phyloP scores from a whole-genome alignment of 2,797 vertebrate species.

The Trachurus trachurus region DNA sequence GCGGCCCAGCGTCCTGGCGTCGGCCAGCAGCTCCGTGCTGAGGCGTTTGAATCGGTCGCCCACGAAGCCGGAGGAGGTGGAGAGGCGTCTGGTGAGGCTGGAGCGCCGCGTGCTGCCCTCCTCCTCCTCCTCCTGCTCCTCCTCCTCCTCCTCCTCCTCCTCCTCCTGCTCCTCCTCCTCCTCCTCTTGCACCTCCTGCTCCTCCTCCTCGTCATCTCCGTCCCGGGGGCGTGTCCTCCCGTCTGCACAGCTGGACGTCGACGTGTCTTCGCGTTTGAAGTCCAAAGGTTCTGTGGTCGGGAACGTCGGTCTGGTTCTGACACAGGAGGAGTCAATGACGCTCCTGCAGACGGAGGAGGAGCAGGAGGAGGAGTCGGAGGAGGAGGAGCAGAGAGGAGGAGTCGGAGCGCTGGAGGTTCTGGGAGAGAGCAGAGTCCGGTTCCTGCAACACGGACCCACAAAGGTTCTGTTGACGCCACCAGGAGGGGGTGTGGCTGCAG shows the following conservation, averaged over 20 bases:
- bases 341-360: not conserved
- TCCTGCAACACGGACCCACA: conserved; percentile 42
- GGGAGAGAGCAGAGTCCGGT: not conserved
- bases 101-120: conserved; percentile 86
- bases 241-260: conserved; percentile 59
- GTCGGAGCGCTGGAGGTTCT: no score
- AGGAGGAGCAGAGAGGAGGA: no score
- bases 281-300: not conserved
- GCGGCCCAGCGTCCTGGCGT: conserved; percentile 93
- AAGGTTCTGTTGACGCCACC: conserved; percentile 10
- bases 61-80: conserved; percentile 92
- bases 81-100: conserved; percentile 91
- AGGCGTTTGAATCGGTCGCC: conserved; percentile 93
- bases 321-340: conserved; percentile 15
- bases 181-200: conserved; percentile 70
- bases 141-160: conserved; percentile 77
- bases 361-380: no score
- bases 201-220: conserved; percentile 65
- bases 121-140: conserved; percentile 42
- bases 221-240: conserved; percentile 85
- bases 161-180: no score
- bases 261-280: not conserved
- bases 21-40: conserved; percentile 91
- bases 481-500: no score
- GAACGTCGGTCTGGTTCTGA: not conserved